Conservation (phyloP, 2,113 vertebrate species). For the Perccottus glenii region DNA sequence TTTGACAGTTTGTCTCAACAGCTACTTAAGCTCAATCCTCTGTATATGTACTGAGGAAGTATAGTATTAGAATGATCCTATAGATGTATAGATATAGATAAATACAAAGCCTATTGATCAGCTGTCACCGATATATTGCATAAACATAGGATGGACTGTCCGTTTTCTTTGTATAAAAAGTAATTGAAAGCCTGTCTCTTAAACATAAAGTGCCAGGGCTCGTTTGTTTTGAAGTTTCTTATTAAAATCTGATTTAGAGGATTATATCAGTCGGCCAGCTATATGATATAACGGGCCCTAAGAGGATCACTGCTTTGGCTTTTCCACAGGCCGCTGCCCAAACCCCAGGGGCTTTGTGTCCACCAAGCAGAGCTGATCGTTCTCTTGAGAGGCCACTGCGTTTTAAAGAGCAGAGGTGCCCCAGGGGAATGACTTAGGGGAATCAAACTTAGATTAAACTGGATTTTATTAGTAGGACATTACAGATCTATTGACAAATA, state of each 20-base stretch:
- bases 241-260: constrained; percentile 65
- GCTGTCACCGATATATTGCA: too few species aligned
- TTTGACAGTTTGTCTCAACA: constrained; percentile 7
- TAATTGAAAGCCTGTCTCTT: neutral
- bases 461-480: neutral
- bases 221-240: constrained; percentile 44
- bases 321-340: constrained; percentile 55
- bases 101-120: neutral
- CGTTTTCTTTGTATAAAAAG: too few species aligned
- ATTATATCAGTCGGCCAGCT: constrained; percentile 63
- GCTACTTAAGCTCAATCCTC: constrained; percentile 21
- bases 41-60: neutral
- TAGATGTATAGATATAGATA: too few species aligned
- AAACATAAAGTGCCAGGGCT: constrained; percentile 6
- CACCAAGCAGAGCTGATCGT: constrained; percentile 37
- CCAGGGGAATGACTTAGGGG: constrained; percentile 11
- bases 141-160: too few species aligned
- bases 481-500: neutral
- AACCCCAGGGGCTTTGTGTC: constrained; percentile 38
- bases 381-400: constrained; percentile 25
- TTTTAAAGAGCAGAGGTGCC: constrained; percentile 38
- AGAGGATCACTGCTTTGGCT: constrained; percentile 73
- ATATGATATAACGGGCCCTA: constrained; percentile 71
- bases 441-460: neutral
- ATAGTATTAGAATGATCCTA: too few species aligned